A percentile compares a stretch with the other conserved stretches of the same genome.
These are phyloP conservation scores for Penelope pileata DNA, from an alignment of 2,113 vertebrate genomes.

Conservation along the genomic window DNA sequence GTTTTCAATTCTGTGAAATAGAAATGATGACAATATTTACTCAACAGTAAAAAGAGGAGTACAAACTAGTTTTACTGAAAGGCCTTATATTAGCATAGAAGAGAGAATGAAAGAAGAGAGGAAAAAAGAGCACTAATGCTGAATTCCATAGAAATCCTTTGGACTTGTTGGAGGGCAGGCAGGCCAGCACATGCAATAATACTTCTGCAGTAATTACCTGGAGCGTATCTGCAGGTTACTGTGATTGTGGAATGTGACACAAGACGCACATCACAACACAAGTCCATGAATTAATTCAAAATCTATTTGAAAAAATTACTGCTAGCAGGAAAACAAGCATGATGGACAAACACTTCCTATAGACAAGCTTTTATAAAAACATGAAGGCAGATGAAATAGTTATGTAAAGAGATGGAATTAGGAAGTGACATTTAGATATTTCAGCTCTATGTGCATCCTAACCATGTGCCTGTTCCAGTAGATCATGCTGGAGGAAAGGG, in stretches of 20 bases:
- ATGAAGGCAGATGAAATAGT: background rate
- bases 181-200: accelerated
- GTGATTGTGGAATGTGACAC: background rate
- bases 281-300: background rate
- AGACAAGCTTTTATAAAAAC: background rate
- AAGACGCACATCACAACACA: accelerated
- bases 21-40: background rate
- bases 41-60: background rate
- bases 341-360: accelerated
- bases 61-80: background rate
- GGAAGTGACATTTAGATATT: background rate
- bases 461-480: background rate
- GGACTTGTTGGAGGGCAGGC: background rate
- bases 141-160: background rate
- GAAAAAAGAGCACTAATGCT: background rate
- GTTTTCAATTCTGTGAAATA: background rate
- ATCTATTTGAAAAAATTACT: accelerated
- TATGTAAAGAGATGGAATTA: background rate
- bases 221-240: accelerated
- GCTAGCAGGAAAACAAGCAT: accelerated
- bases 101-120: background rate
- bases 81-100: background rate
- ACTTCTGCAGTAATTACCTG: accelerated
- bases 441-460: background rate
- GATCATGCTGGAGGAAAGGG: background rate